Evolutionary conservation across 2,797 vertebrate genomes (phyloP).

Genomic region (Manis pentadactyla): DNA sequence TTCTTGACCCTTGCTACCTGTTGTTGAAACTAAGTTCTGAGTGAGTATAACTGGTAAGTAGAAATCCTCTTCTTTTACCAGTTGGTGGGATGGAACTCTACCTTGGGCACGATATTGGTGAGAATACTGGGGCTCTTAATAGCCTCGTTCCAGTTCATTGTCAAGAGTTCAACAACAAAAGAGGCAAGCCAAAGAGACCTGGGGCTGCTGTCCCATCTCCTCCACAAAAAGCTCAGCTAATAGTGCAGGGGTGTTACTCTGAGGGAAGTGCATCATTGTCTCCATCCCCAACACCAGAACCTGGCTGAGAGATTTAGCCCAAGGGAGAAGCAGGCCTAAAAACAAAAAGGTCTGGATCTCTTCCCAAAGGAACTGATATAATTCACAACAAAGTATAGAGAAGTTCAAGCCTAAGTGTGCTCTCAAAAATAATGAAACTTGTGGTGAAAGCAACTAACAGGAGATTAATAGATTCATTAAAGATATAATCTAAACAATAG

Average conservation of each 20-base stretch:
- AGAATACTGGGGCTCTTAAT: not conserved
- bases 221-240: not conserved
- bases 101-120: not conserved
- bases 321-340: not conserved
- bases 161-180: not conserved
- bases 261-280: not conserved
- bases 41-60: not conserved
- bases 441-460: not conserved
- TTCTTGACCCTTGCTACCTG: not conserved
- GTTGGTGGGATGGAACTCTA: not conserved
- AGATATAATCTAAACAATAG: not conserved
- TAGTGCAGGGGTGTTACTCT: not conserved
- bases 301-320: not conserved
- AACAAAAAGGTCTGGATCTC: not conserved
- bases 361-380: conserved; percentile 16
- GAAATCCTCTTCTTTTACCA: not conserved
- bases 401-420: not conserved
- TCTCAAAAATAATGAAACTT: not conserved
- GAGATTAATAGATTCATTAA: not conserved
- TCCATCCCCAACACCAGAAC: not conserved
- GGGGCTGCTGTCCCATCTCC: not conserved
- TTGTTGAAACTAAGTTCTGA: not conserved
- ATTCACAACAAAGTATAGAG: not conserved
- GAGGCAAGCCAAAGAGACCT: not conserved
- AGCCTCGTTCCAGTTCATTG: not conserved